Percentiles rank a stretch among this genome's conserved stretches.
phyloP scores from a whole-genome alignment of 1,140 invertebrate genomes.

The Papilio xuthus region DNA sequence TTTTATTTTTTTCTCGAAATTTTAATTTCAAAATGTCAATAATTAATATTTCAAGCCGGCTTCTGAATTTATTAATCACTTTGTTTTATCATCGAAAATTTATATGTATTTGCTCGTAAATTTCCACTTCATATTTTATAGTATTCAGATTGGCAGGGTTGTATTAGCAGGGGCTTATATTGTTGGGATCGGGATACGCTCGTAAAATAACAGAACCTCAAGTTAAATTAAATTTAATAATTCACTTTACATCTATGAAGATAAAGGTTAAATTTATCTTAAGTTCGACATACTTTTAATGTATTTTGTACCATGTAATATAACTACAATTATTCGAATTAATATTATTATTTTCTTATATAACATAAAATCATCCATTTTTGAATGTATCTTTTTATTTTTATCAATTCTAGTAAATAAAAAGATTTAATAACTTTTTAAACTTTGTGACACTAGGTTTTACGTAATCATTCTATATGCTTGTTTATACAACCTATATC shows the following conservation, averaged over 20 bases:
- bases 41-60: neutral
- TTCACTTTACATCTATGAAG: neutral
- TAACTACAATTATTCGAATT: no score
- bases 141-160: neutral
- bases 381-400: no score
- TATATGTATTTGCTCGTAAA: neutral
- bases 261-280: neutral
- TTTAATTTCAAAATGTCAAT: neutral
- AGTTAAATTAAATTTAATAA: neutral
- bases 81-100: neutral
- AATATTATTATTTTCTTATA: no score
- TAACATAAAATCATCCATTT: no score
- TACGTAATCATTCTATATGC: no score
- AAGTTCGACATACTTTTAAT: no score
- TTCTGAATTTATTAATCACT: neutral
- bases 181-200: conserved; percentile 1
- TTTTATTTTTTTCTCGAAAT: no score
- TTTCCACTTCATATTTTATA: conserved; percentile 15
- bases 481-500: no score
- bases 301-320: no score
- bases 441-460: no score
- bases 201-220: neutral
- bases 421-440: no score
- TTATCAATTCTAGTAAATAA: no score
- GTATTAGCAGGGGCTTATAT: conserved; percentile 10